Conservation (phyloP, 2,797 vertebrate genomes). For the Characodon lateralis region DNA sequence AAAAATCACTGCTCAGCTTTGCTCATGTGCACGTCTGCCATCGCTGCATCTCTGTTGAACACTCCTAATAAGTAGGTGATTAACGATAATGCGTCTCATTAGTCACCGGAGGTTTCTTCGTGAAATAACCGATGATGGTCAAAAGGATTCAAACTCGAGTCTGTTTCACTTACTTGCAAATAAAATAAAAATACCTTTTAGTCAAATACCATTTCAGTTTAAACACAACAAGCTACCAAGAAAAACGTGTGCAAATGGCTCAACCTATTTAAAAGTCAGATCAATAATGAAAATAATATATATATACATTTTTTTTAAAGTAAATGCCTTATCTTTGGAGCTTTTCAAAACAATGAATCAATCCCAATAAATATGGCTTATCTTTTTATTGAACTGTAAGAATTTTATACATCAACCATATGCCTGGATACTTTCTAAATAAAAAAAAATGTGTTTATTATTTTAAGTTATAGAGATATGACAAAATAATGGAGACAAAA, state of each 20-base stretch:
- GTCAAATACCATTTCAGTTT: neutral
- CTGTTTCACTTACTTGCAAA: neutral
- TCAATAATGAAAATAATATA: neutral
- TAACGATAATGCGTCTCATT: conserved; percentile 76
- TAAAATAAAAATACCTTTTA: no score
- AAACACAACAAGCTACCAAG: neutral
- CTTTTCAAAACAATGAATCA: no score
- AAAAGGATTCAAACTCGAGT: neutral
- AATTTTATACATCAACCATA: no score
- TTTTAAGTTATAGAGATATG: no score
- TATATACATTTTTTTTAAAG: neutral
- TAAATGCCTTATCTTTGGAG: neutral
- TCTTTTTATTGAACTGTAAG: no score
- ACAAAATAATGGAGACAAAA: no score
- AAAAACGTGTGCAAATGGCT: neutral
- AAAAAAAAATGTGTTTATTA: no score
- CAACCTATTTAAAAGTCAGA: neutral
- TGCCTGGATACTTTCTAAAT: no score
- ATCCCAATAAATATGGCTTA: no score
- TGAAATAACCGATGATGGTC: neutral
- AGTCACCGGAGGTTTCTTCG: conserved; percentile 70
- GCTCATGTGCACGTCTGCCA: conserved; percentile 19
- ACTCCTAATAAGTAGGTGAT: conserved; percentile 73
- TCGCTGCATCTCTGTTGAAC: conserved; percentile 52
- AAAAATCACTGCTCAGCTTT: neutral